These are phyloP conservation scores for Baronia brevicornis DNA, from an alignment of 2,888 invertebrate genomes.

Conservation along the genomic window DNA sequence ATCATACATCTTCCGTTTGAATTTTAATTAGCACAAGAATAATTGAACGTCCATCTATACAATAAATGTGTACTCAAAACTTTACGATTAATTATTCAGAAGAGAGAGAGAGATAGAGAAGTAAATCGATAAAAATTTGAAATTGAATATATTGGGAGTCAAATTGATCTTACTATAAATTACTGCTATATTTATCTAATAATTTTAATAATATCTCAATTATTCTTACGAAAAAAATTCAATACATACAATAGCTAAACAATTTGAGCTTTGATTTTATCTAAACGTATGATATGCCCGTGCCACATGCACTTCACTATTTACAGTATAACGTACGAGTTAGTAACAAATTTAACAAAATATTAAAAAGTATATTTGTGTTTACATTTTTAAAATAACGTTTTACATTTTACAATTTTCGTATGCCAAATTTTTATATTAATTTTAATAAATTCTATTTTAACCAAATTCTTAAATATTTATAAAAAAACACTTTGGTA, in stretches of 20 bases:
- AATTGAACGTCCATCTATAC: too few species aligned
- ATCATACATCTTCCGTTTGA: slow-evolving; percentile 17
- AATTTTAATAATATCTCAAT: slow-evolving; percentile 6
- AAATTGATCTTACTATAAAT: slow-evolving; percentile 3
- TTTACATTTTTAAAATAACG: slow-evolving; percentile 21
- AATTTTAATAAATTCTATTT: slow-evolving; percentile 15
- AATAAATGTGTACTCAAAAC: too few species aligned
- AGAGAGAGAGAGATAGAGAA: too few species aligned
- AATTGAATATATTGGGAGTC: slow-evolving; percentile 9
- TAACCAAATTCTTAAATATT: too few species aligned
- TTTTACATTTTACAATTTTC: slow-evolving; percentile 20
- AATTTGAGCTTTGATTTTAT: slow-evolving; percentile 48
- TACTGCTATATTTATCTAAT: slow-evolving; percentile 7
- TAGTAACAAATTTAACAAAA: slow-evolving; percentile 59
- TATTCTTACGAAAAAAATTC: slow-evolving; percentile 18
- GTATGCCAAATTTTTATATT: slow-evolving; percentile 21
- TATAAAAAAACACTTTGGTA: slow-evolving; percentile 42
- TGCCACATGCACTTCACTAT: slow-evolving; percentile 35
- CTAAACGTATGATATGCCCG: slow-evolving; percentile 56
- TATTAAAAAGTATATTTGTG: slow-evolving; percentile 30
- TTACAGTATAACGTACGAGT: slow-evolving; percentile 47
- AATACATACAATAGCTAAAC: slow-evolving; percentile 34
- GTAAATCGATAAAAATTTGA: slow-evolving; percentile 7
- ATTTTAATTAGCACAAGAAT: too few species aligned
- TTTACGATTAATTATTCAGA: too few species aligned